These are phyloP conservation scores for Tetragnatha versicolor DNA, from an alignment of 1,140 invertebrate genomes.

Conservation along the genomic window DNA sequence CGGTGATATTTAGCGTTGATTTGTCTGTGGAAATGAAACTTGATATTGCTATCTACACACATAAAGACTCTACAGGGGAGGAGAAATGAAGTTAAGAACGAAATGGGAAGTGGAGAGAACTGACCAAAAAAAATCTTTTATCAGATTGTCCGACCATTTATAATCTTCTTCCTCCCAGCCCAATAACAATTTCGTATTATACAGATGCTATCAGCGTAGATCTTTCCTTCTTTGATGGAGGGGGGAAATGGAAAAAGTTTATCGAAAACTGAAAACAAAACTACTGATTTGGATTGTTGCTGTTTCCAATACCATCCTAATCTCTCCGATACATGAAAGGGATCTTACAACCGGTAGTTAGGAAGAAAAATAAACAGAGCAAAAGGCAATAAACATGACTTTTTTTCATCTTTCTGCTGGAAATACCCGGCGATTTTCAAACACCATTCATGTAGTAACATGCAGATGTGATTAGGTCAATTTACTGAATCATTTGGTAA, in stretches of 20 bases:
- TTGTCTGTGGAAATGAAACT: slow-evolving; percentile 12
- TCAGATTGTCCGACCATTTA: slow-evolving; percentile 29
- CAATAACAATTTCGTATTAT: slow-evolving; percentile 24
- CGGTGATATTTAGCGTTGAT: slow-evolving; percentile 10
- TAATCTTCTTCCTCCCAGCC: background rate
- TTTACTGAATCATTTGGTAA: too few species aligned
- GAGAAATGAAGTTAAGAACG: background rate
- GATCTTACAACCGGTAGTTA: too few species aligned
- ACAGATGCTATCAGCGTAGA: slow-evolving; percentile 28
- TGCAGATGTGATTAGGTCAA: too few species aligned
- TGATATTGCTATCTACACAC: slow-evolving; percentile 6
- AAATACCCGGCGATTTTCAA: too few species aligned
- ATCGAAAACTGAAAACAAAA: background rate
- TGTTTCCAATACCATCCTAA: background rate
- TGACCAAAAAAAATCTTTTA: slow-evolving; percentile 4
- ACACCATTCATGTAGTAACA: too few species aligned
- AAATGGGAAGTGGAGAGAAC: background rate
- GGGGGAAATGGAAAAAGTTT: background rate
- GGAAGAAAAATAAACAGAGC: too few species aligned
- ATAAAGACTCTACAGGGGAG: too few species aligned
- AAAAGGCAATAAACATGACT: too few species aligned
- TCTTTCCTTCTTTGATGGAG: slow-evolving; percentile 2
- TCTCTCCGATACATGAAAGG: slow-evolving; percentile 13
- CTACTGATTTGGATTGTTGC: slow-evolving; percentile 1
- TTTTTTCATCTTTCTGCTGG: too few species aligned